These are phyloP conservation scores for Microtus pennsylvanicus DNA, from an alignment of 2,113 vertebrate genomes.

Conservation along the genomic window DNA sequence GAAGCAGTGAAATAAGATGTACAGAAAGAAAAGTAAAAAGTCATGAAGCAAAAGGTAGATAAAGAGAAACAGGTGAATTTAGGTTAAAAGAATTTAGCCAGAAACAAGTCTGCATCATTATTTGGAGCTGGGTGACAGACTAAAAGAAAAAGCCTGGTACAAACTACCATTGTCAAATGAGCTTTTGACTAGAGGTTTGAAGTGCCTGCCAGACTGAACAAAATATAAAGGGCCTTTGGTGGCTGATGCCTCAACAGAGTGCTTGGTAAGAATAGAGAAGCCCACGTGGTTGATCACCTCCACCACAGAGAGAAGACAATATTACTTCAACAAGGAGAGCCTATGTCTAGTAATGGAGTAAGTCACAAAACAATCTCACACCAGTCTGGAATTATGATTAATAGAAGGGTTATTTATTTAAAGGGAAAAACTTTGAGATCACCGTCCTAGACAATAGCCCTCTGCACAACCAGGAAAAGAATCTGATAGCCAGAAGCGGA, in stretches of 20 bases:
- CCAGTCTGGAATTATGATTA: too few species aligned
- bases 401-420: too few species aligned
- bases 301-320: neutral
- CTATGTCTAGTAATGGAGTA: neutral
- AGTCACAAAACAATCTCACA: too few species aligned
- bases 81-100: neutral
- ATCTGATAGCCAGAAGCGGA: too few species aligned
- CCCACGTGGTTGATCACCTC: neutral
- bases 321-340: neutral
- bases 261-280: neutral
- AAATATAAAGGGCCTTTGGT: neutral
- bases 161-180: neutral
- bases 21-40: neutral
- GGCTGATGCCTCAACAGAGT: neutral
- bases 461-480: too few species aligned
- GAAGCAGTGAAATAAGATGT: neutral
- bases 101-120: neutral
- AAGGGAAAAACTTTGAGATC: too few species aligned
- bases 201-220: too few species aligned
- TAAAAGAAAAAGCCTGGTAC: neutral
- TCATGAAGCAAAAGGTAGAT: neutral
- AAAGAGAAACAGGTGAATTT: neutral
- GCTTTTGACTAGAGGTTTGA: neutral
- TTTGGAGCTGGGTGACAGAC: neutral
- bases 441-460: too few species aligned